Base-by-base conservation (phyloP, 2,888 invertebrate species). In the Apamea monoglypha region DNA sequence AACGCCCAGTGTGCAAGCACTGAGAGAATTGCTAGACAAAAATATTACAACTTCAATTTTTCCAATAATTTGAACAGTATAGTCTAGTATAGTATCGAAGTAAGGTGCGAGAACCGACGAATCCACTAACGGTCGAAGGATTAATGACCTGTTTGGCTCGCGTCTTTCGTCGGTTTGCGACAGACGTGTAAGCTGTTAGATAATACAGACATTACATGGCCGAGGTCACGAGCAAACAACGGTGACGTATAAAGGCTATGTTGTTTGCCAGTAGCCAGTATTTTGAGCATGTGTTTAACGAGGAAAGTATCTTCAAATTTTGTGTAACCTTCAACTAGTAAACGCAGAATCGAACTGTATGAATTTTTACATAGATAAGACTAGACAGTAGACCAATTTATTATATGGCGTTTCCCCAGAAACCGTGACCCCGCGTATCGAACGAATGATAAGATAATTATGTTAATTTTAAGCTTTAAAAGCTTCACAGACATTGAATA, bases 121-220 rank as follows among this genome's bases (percentile, higher is more conserved):
- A 68, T 68, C 21, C 44, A n/a, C 72, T 83, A 80, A 82, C 89
- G 90, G 87, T 89, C 90, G 78, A 83, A 80, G 85, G 90, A 83
- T 78, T 90, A 90, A 78, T 89, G 89, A 90, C 87, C 89, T 70
- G 83, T 73, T 84, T 79, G 87, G 76, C 68, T 80, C 64, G 40
- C 69, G 72, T 79, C 79, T 81, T 88, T 80, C 40, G 75, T 72
- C 64, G 44, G 70, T 29, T 67, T 47, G 77, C 40, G 73, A 80
- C 68, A 32, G 66, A 84, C 81, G 40, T 50, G 67, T 83, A 63
- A 70, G 64, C 76, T 81, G 83, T 87, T 89, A 85, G 87, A 90
- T 89, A 90, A 90, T 75, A 81, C 78, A 69, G 73, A 75, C 82
- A 68, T 74, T 73, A 70, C 77, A 76, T 72, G 70, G 78, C 79